phyloP scores from a whole-genome alignment of 2,888 invertebrate species.

The Noctua pronuba region DNA sequence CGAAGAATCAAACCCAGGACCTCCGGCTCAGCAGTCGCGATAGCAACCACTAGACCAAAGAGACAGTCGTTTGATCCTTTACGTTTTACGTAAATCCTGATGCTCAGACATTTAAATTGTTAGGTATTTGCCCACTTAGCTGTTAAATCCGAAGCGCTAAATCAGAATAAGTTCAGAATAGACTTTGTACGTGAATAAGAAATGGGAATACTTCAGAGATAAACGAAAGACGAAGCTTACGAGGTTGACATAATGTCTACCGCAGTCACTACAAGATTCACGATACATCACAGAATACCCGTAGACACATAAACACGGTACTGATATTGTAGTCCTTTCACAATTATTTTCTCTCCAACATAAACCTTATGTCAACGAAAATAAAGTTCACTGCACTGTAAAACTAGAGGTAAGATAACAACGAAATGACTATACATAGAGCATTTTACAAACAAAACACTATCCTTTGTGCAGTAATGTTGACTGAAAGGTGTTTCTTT shows the following conservation, averaged over 20 bases:
- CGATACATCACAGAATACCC: slow-evolving; percentile 30
- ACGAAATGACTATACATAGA: not conserved
- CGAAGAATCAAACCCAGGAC: not conserved
- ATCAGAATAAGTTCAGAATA: slow-evolving; percentile 53
- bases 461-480: slow-evolving; percentile 6
- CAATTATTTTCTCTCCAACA: not conserved
- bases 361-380: not conserved
- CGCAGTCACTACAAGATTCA: slow-evolving; percentile 33
- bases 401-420: not conserved
- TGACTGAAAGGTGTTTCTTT: slow-evolving; percentile 9
- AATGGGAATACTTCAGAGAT: slow-evolving; percentile 52
- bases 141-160: slow-evolving; percentile 7
- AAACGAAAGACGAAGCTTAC: slow-evolving; percentile 46
- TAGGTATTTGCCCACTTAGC: slow-evolving; percentile 3
- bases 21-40: not conserved
- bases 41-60: not conserved
- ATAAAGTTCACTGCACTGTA: not conserved
- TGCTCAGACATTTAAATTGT: not conserved
- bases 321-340: not conserved
- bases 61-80: not conserved
- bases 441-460: slow-evolving; percentile 25
- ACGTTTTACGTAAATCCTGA: slow-evolving; percentile 1
- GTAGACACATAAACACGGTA: not conserved
- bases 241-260: slow-evolving; percentile 40
- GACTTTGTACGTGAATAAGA: slow-evolving; percentile 46